Evolutionary conservation across 2,797 vertebrate genomes (phyloP), one percentile per base, ranked within the genome.

Genomic region (Mus caroli): DNA sequence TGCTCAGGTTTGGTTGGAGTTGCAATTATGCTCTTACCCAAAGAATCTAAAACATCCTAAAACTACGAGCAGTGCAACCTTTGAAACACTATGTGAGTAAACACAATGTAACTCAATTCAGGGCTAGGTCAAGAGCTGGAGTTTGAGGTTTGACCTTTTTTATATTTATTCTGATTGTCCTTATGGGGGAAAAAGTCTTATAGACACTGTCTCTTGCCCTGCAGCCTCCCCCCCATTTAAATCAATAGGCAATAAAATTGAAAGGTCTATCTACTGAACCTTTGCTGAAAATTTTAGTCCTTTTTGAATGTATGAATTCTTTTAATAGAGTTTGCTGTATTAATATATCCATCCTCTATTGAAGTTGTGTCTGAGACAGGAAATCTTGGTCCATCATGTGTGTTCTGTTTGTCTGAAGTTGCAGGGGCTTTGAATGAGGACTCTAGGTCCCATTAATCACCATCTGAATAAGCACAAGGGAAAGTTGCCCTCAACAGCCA

Each of bases 401-500:
- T 64, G 26, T 76, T 91, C 89, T 69, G 89, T 73, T 83, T 94
- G 93, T 93, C 78, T 95, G 88, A 75, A 64, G 46, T 34, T 75
- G 62, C 84, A 85, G 0, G 37, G 78, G 52, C 56, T 67, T 37
- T 69, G 86, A 37, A 22, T 95, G 75, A 82, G 73, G 69, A 64
- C 46, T 88, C 88, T 54, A 82, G 69, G 58, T 62, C 56, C 34
- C 24, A 43, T 28, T 52, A 94, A 85, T 88, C 92, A 86, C 86
- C 80, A 62, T 69, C 76, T 69, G 93, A 96, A n/a, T 83, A 88
- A 94, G 37, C 89, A 24, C 34, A 64, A 88, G 82, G 82, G 90
- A 94, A 96, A 92, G 94, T 86, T 85, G 46, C 94, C 56, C 92
- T 78, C 92, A 90, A 92, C 88, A 94, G 19, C 50, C 50, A 50